These are phyloP conservation scores for Dichetophora obliterata DNA, from an alignment of 2,888 invertebrate species.

Conservation along the genomic window DNA sequence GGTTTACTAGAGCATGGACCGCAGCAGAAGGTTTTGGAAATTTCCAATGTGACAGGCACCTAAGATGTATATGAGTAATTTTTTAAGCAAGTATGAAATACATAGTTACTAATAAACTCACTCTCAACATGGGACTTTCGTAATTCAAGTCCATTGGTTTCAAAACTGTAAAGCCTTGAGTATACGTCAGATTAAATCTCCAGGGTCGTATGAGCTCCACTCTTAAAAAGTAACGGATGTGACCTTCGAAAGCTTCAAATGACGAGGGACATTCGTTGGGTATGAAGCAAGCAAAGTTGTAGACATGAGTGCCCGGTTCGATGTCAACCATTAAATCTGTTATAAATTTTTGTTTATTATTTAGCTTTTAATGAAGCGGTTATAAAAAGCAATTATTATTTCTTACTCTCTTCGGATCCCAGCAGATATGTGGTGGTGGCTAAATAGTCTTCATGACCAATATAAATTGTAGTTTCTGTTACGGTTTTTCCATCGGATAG, in stretches of 20 bases:
- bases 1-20: conserved; percentile 48
- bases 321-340: conserved; percentile 53
- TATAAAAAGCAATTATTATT: too few species aligned
- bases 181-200: conserved; percentile 77
- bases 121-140: conserved; percentile 2
- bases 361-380: conserved; percentile 28
- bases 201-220: conserved; percentile 83
- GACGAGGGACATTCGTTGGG: conserved; percentile 70
- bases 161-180: conserved; percentile 81
- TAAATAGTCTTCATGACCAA: conserved; percentile 68
- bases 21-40: conserved; percentile 46
- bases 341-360: not conserved
- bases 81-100: too few species aligned
- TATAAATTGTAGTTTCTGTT: conserved; percentile 37
- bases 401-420: conserved; percentile 69
- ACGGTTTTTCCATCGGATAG: not conserved
- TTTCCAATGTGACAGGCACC: conserved; percentile 45
- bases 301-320: conserved; percentile 67
- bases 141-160: conserved; percentile 78
- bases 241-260: conserved; percentile 69
- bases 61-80: too few species aligned
- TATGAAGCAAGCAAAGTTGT: conserved; percentile 68
- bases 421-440: conserved; percentile 68
- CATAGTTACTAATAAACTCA: too few species aligned
- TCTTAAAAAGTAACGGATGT: conserved; percentile 72